phyloP scores from a whole-genome alignment of 2,113 vertebrate species.

The Tenebrosternarchus preto region DNA sequence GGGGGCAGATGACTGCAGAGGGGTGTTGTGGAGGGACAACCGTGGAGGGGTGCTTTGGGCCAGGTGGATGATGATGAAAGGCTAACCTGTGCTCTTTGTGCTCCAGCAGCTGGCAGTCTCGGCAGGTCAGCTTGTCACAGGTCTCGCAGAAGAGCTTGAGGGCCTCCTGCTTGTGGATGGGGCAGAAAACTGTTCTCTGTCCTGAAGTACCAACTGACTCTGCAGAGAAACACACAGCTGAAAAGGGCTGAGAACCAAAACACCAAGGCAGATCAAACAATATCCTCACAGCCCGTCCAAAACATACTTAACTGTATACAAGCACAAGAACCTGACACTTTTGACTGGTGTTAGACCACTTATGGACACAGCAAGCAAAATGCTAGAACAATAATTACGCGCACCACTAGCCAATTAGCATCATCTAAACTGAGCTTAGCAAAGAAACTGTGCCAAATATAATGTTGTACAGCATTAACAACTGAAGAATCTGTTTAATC shows the following conservation, averaged over 20 bases:
- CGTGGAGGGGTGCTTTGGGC: neutral
- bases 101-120: slow-evolving; percentile 96
- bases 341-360: neutral
- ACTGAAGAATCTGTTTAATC: slow-evolving; percentile 13
- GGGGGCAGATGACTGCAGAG: no score
- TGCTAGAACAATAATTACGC: neutral
- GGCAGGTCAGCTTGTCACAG: slow-evolving; percentile 95
- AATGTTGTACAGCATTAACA: slow-evolving; percentile 7
- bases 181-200: slow-evolving; percentile 96
- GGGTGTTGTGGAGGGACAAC: neutral
- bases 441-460: neutral
- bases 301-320: neutral
- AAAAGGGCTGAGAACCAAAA: neutral
- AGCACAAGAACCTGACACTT: neutral
- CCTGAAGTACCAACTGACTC: slow-evolving; percentile 88
- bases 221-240: slow-evolving; percentile 60
- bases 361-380: neutral
- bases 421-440: neutral
- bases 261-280: neutral
- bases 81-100: slow-evolving; percentile 97
- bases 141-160: slow-evolving; percentile 98
- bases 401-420: neutral
- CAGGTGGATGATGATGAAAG: no score
- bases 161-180: slow-evolving; percentile 95
- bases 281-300: neutral